phyloP scores from a whole-genome alignment of 2,797 vertebrate genomes.

The Pempheris klunzingeri region DNA sequence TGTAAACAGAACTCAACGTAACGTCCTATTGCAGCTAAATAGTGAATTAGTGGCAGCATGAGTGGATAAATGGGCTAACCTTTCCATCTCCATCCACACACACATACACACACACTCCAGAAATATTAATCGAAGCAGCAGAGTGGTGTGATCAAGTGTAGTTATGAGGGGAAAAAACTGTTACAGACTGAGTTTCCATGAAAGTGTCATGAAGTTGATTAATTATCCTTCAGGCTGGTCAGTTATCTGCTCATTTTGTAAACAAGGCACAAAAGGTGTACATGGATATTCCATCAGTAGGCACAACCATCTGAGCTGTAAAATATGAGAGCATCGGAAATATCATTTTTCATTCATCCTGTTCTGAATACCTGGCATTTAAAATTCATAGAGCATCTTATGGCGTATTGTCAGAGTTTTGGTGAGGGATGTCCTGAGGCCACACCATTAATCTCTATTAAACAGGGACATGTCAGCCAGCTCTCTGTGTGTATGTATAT shows the following conservation, averaged over 20 bases:
- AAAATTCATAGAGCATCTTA: constrained; percentile 72
- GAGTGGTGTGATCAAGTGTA: constrained; percentile 5
- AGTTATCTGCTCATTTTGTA: constrained; percentile 30
- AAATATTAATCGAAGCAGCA: constrained; percentile 41
- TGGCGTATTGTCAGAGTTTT: constrained; percentile 70
- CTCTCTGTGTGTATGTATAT: constrained; percentile 49
- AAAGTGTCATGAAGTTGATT: constrained; percentile 55
- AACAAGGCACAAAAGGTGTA: constrained; percentile 38
- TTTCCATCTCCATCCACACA: constrained; percentile 22
- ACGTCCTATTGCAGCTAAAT: neutral
- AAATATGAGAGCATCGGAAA: constrained; percentile 50
- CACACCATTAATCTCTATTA: constrained; percentile 79
- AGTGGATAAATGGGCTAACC: constrained; percentile 37
- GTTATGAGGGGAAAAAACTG: neutral
- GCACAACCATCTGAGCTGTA: constrained; percentile 40
- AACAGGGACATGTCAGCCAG: constrained; percentile 62
- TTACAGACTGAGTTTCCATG: constrained; percentile 31
- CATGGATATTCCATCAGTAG: constrained; percentile 17
- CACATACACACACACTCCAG: neutral
- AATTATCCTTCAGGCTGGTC: constrained; percentile 39
- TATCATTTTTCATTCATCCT: constrained; percentile 64
- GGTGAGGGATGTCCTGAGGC: constrained; percentile 72
- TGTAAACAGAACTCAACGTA: constrained; percentile 21
- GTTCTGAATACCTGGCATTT: constrained; percentile 70
- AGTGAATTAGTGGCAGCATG: constrained; percentile 23